Evolutionary conservation across 2,797 vertebrate species (phyloP).

Genomic region (Gallinago solitaria): DNA sequence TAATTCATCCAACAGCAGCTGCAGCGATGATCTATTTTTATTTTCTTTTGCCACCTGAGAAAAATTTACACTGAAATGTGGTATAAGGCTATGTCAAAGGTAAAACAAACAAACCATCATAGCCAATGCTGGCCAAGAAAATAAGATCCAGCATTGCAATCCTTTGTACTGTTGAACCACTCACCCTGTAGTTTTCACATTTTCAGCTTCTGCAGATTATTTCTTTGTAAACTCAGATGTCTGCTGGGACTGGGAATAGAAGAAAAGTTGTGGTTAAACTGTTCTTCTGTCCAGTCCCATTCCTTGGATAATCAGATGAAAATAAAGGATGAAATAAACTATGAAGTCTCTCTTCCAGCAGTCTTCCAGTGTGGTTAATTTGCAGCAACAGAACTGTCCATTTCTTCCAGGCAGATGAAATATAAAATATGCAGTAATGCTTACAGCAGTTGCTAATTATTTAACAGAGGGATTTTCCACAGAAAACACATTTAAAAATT

Average conservation of each 20-base stretch:
- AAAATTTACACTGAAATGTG: neutral
- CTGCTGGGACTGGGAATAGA: neutral
- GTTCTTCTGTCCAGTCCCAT: neutral
- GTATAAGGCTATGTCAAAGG: constrained; percentile 5
- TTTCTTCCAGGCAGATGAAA: neutral
- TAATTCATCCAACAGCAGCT: neutral
- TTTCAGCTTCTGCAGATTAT: neutral
- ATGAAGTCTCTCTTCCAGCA: neutral
- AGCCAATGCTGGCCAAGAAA: neutral
- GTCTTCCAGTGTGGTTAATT: neutral
- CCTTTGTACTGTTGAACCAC: neutral
- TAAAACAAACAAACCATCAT: constrained; percentile 28
- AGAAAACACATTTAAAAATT: constrained; percentile 3
- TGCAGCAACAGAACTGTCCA: neutral
- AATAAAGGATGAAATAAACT: constrained; percentile 16
- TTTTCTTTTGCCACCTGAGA: neutral
- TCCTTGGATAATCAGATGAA: neutral
- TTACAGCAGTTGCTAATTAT: constrained; percentile 24
- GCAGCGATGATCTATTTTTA: neutral
- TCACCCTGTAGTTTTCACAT: constrained; percentile 3
- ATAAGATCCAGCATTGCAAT: neutral
- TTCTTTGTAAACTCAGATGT: neutral
- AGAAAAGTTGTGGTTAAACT: neutral
- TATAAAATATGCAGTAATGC: neutral
- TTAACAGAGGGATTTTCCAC: constrained; percentile 24